Conservation (phyloP, 2,888 invertebrate genomes). For the Automeris io region DNA sequence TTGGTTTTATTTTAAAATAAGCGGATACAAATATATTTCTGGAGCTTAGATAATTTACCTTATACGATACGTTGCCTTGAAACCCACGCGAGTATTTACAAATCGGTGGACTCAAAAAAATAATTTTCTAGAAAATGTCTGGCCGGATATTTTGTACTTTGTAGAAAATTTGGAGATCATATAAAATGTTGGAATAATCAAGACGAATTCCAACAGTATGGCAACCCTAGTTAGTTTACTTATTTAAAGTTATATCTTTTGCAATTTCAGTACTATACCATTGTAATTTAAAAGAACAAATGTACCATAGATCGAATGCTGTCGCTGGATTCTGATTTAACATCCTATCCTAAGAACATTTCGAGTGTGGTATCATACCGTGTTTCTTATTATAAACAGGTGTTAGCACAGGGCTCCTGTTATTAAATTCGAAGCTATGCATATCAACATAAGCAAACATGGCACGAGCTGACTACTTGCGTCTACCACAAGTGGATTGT, state of each 20-base stretch:
- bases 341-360: conserved; percentile 3
- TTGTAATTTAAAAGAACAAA: neutral
- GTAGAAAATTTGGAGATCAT: too few relatives aligned
- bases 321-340: conserved; percentile 1
- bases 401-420: conserved; percentile 8
- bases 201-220: too few relatives aligned
- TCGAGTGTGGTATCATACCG: conserved; percentile 3
- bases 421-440: conserved; percentile 59
- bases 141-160: too few relatives aligned
- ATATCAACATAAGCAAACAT: conserved; percentile 61
- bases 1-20: too few relatives aligned
- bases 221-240: too few relatives aligned
- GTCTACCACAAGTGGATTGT: conserved; percentile 53
- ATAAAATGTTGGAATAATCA: too few relatives aligned
- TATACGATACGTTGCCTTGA: too few relatives aligned
- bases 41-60: too few relatives aligned
- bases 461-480: conserved; percentile 38
- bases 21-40: too few relatives aligned
- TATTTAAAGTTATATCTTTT: neutral
- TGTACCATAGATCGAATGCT: neutral
- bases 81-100: too few relatives aligned
- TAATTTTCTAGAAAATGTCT: too few relatives aligned
- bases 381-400: conserved; percentile 6
- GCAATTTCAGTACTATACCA: neutral
- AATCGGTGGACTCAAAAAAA: too few relatives aligned